Conservation (phyloP, 1,140 invertebrate species). For the Dolichoris vasculosae region DNA sequence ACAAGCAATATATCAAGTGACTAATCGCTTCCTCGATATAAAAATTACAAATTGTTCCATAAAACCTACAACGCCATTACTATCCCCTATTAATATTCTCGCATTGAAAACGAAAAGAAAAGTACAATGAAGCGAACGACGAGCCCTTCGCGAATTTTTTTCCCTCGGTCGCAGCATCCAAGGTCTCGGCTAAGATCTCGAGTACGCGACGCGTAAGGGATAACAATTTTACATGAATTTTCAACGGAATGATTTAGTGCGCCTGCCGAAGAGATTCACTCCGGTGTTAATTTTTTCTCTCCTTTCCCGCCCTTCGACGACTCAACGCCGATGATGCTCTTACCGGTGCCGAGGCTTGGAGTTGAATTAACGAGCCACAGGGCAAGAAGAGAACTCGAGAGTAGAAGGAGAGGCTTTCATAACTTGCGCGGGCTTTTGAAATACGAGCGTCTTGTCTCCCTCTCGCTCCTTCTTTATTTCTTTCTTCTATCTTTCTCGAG, state of each 20-base stretch:
- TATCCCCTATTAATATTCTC: neutral
- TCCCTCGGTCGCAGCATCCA: neutral
- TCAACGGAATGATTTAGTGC: constrained; percentile 32
- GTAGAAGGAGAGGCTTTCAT: neutral
- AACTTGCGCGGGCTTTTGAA: constrained; percentile 40
- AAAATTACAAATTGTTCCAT: constrained; percentile 26
- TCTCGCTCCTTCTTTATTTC: neutral
- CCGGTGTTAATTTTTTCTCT: constrained; percentile 37
- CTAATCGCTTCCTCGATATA: neutral
- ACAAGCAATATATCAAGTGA: constrained; percentile 14
- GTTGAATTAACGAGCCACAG: constrained; percentile 35
- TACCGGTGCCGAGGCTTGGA: neutral
- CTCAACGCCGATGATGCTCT: neutral
- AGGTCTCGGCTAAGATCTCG: neutral
- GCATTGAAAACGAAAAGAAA: neutral
- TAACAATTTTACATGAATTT: constrained; percentile 48
- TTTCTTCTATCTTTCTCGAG: neutral
- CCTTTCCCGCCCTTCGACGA: neutral
- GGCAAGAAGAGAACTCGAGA: neutral
- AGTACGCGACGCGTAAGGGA: neutral
- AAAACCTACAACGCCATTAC: neutral
- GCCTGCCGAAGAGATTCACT: constrained; percentile 20
- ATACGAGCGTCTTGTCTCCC: constrained; percentile 34
- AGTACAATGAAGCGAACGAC: neutral
- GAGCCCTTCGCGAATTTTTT: neutral